Evolutionary conservation across 2,797 vertebrate genomes (phyloP), one percentile per base, ranked within the genome.

Genomic region (Ataeniobius toweri): DNA sequence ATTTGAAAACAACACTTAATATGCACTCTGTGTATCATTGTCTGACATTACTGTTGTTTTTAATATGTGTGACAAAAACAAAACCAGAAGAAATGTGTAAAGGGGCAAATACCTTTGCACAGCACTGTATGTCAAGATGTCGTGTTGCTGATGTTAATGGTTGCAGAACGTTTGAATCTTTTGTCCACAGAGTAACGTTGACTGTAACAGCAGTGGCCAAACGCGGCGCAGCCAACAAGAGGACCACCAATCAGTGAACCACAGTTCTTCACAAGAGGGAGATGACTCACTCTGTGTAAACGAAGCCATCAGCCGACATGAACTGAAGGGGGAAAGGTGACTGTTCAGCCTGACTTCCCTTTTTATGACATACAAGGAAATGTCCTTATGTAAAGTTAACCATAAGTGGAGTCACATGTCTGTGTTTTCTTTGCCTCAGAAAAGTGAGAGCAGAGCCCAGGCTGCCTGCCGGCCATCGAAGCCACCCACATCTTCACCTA

Each of bases 271-370:
- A 39, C 83, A 82, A 81, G 58, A 36, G 84, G 89, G 87, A 92
- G 89, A 85, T 73, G 22, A 59, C 79, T 70, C 78, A n/a, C 80
- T 78, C 80, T 82, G 83, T 20, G 48, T 74, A 39, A 83, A 89
- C 91, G 93, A 95, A 86, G 89, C 93, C 91, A 88, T 85, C 26
- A 59, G 85, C 78, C 85, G 88, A 86, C 88, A 86, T 79, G 93
- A 88, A 44, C 76, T 55, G 24, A 89, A 89, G 63, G 85, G 74
- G 79, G 94, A 95, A 92, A 96, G 95, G 95, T 96, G 92, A 95
- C 88, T 83, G 84, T 88, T 88, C 31, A 74, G 59, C 71, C 78
- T 70, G 74, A 73, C 68, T 80, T 72, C 79, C 65, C 39, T 65
- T 53, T 59, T 74, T 77, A 73, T 73, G 77, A 83, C 83, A 90